Base-by-base conservation (phyloP, 2,888 invertebrate species). In the Bhutanitis thaidina region DNA sequence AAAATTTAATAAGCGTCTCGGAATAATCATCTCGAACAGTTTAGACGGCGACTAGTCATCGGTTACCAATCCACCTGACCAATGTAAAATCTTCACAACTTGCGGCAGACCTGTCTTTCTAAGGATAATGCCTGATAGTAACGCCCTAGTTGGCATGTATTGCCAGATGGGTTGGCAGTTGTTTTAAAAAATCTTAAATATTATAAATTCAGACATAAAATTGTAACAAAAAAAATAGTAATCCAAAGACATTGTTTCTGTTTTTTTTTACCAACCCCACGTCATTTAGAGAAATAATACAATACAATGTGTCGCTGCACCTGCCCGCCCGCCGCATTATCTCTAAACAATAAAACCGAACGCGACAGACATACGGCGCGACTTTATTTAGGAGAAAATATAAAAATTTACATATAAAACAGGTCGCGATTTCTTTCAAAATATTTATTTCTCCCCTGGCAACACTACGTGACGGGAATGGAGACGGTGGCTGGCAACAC, bases 361-460 rank as follows among this genome's bases (percentile, higher is more conserved):
- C 70, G 55, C 59, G 71, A 69, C 73, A 71, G 66, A 65, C 68
- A 69, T 62, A 64, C 69, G 60, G 8, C 56, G 53, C 46, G n/a
- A 37, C 41, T 37, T 14, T 52, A 58, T 73, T 69, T 70, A 69
- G 70, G 70, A 64, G 70, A 74, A 81, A 79, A 77, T 78, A 80
- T 81, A 76, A 82, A 82, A 84, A 86, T 85, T 85, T 78, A 72
- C 86, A 86, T 87, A 84, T 71, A 80, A 73, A 83, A 68, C 71
- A 74, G 74, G 71, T 73, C 72, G 74, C 74, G 75, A 77, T 78
- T 80, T 77, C 62, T 67, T 67, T 66, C 69, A 71, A 73, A 59
- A 83, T 80, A 82, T 85, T 82, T 85, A 84, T 85, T 68, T 71
- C 75, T 83, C 85, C 83, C 86, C 67, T 75, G 84, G 77, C 74